phyloP scores from a whole-genome alignment of 2,113 vertebrate species.

The Sorex araneus region DNA sequence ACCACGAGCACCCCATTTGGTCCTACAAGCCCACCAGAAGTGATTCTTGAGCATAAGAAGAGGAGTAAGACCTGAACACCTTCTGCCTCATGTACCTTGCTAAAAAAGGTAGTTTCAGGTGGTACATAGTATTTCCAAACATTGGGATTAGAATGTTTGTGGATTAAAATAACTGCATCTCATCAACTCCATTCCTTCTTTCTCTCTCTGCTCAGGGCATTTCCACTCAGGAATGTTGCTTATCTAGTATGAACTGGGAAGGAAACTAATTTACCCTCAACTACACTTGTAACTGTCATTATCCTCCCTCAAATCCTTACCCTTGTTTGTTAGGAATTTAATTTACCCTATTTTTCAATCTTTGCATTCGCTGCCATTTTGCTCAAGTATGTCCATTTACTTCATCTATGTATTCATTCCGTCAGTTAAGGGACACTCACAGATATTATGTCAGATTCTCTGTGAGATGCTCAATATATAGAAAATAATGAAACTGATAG shows the following conservation, averaged over 20 bases:
- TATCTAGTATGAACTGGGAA: slow-evolving; percentile 7
- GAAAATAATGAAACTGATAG: slow-evolving; percentile 2
- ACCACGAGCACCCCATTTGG: too few species aligned
- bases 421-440: slow-evolving; percentile 7
- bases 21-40: too few species aligned
- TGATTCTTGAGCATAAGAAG: too few species aligned
- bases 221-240: not conserved
- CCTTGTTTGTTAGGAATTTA: slow-evolving; percentile 6
- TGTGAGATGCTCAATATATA: slow-evolving; percentile 16
- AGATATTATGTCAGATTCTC: slow-evolving; percentile 1
- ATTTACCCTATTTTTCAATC: slow-evolving; percentile 39
- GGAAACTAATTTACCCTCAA: not conserved
- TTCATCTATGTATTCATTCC: slow-evolving; percentile 46
- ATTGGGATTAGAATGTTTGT: not conserved
- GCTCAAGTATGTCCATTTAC: not conserved
- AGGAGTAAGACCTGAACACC: not conserved
- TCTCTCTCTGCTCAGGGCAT: not conserved
- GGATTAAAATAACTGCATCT: not conserved
- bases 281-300: not conserved
- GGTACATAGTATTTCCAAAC: not conserved
- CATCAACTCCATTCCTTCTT: not conserved
- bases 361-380: slow-evolving; percentile 11
- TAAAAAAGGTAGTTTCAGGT: not conserved
- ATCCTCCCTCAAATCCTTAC: slow-evolving; percentile 30
- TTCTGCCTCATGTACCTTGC: too few species aligned